phyloP scores from a whole-genome alignment of 1,140 invertebrate genomes.

The Colletes latitarsis region DNA sequence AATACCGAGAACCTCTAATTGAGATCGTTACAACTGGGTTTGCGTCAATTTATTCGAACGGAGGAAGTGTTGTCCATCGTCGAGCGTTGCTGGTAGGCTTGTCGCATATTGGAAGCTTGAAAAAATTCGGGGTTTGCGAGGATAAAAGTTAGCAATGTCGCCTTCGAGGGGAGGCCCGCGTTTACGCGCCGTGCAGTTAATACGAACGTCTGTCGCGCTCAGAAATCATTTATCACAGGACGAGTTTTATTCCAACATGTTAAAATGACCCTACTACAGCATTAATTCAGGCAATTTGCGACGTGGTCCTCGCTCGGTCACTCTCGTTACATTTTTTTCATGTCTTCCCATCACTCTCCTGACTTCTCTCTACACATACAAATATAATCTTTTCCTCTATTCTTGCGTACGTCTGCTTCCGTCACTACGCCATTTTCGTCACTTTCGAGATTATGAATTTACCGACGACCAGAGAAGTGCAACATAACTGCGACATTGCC shows the following conservation, averaged over 20 bases:
- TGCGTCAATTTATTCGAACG: conserved; percentile 67
- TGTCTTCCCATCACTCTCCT: conserved; percentile 25
- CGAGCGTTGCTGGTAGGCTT: conserved; percentile 4
- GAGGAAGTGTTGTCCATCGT: conserved; percentile 67
- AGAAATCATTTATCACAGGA: conserved; percentile 22
- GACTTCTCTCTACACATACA: neutral
- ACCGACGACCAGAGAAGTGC: neutral
- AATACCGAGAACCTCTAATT: conserved; percentile 64
- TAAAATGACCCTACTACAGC: conserved; percentile 71
- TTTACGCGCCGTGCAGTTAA: rapidly evolving
- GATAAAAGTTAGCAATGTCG: neutral
- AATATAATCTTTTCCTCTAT: neutral
- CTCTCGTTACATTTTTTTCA: conserved; percentile 46
- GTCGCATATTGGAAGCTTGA: neutral
- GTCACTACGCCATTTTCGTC: neutral
- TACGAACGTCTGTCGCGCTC: neutral
- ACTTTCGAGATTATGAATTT: neutral
- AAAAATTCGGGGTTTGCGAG: neutral
- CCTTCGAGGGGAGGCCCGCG: neutral
- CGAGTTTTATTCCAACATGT: conserved; percentile 70
- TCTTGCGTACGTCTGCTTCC: neutral
- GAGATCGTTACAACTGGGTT: conserved; percentile 72
- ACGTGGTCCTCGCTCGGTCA: conserved; percentile 57
- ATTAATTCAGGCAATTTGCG: conserved; percentile 78
- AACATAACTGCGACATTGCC: no score